phyloP scores from a whole-genome alignment of 2,888 invertebrate species.

The Notodonta dromedarius region DNA sequence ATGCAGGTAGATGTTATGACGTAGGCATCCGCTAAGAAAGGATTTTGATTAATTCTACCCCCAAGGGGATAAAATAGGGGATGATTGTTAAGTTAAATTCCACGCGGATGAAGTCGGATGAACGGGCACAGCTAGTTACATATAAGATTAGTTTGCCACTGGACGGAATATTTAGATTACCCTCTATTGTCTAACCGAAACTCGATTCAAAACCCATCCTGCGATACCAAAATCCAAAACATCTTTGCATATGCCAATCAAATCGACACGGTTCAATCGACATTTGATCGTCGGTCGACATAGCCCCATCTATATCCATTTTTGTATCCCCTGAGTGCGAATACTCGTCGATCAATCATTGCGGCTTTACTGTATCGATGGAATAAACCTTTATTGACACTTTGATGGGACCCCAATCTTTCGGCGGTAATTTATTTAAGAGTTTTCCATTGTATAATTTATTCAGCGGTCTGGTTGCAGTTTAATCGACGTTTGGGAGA shows the following conservation, averaged over 20 bases:
- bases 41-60: too few species aligned
- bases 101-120: too few species aligned
- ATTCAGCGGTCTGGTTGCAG: background rate
- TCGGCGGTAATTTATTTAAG: constrained; percentile 1
- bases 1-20: too few species aligned
- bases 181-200: too few species aligned
- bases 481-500: too few species aligned
- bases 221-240: constrained; percentile 18
- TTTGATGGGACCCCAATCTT: constrained; percentile 22
- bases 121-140: too few species aligned
- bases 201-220: too few species aligned
- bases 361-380: constrained; percentile 51
- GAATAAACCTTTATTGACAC: constrained; percentile 38
- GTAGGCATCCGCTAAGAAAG: too few species aligned
- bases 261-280: constrained; percentile 40
- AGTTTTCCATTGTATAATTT: constrained; percentile 3
- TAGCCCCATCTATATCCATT: constrained; percentile 36
- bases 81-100: too few species aligned
- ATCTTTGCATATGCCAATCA: constrained; percentile 47
- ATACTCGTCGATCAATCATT: constrained; percentile 64
- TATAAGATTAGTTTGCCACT: too few species aligned
- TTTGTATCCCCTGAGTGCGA: constrained; percentile 47
- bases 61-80: too few species aligned
- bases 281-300: constrained; percentile 52
- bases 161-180: too few species aligned